Conservation (phyloP, 1,140 invertebrate species). For the Argopecten irradians region DNA sequence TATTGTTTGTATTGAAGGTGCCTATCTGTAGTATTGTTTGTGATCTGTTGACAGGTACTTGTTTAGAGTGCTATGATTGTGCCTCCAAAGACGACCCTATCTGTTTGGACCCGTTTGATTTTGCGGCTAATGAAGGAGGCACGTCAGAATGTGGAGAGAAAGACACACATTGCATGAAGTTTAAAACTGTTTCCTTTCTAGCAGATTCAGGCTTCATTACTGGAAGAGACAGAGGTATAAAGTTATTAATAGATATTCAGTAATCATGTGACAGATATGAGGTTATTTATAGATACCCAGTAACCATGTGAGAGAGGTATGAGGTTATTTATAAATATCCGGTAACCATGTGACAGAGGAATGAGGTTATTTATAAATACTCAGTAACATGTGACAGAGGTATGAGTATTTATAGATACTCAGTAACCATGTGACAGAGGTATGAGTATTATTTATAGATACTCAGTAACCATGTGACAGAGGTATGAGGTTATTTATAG, state of each 20-base stretch:
- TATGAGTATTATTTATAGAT: neutral
- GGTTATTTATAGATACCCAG: too few species aligned
- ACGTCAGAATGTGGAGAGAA: constrained; percentile 52
- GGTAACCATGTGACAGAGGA: too few species aligned
- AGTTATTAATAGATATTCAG: neutral
- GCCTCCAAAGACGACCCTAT: constrained; percentile 43
- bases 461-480: too few species aligned
- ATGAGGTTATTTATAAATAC: too few species aligned
- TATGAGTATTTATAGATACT: neutral
- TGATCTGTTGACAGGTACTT: constrained; percentile 29
- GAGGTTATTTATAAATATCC: too few species aligned
- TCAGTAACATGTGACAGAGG: neutral
- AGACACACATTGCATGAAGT: constrained; percentile 60
- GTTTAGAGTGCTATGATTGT: constrained; percentile 59
- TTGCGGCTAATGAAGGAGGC: constrained; percentile 33
- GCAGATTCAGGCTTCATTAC: constrained; percentile 61
- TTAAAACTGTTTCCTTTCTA: constrained; percentile 58
- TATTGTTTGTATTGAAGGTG: too few species aligned
- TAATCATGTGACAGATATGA: too few species aligned
- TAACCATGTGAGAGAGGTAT: too few species aligned
- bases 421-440: too few species aligned
- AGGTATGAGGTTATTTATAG: too few species aligned
- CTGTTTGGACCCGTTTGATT: constrained; percentile 54
- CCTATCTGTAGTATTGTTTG: too few species aligned
- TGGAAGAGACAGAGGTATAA: constrained; percentile 58